Evolutionary conservation across 2,888 invertebrate genomes (phyloP).

Genomic region (Alcis repandata): DNA sequence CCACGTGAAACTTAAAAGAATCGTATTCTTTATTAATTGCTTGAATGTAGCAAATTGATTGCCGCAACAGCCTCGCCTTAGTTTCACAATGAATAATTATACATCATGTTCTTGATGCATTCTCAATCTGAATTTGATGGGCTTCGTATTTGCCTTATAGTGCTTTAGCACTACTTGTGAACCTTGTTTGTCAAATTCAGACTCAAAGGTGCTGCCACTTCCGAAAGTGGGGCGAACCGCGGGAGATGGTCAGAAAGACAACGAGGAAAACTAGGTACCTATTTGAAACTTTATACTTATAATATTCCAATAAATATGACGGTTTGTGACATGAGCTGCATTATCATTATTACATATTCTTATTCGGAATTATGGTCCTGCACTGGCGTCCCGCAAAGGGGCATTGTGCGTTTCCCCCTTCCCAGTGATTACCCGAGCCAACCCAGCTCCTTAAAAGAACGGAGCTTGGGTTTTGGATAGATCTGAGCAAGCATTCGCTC

Average conservation of each 20-base stretch:
- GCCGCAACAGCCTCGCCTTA: slow-evolving; percentile 11
- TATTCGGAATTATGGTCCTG: too few species aligned
- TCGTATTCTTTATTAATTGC: background rate
- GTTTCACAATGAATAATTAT: slow-evolving; percentile 4
- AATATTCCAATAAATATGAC: slow-evolving; percentile 14
- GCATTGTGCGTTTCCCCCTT: too few species aligned
- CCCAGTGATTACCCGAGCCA: too few species aligned
- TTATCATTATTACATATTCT: slow-evolving; percentile 3
- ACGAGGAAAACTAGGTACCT: slow-evolving; percentile 32
- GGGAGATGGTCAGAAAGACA: slow-evolving; percentile 27
- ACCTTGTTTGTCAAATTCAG: slow-evolving; percentile 40
- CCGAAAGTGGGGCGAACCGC: slow-evolving; percentile 31
- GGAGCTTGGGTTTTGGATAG: background rate
- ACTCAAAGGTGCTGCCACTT: slow-evolving; percentile 38
- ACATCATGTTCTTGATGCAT: slow-evolving; percentile 16
- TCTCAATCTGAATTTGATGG: slow-evolving; percentile 25
- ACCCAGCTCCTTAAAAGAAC: too few species aligned
- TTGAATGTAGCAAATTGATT: slow-evolving; percentile 23
- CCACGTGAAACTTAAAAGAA: background rate
- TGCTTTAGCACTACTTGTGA: slow-evolving; percentile 33
- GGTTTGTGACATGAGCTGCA: slow-evolving; percentile 4
- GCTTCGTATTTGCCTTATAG: slow-evolving; percentile 24
- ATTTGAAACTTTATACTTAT: slow-evolving; percentile 28
- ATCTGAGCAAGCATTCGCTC: background rate
- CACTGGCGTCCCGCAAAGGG: too few species aligned